phyloP scores from a whole-genome alignment of 2,888 invertebrate genomes.

The Aproaerema taeniolella region DNA sequence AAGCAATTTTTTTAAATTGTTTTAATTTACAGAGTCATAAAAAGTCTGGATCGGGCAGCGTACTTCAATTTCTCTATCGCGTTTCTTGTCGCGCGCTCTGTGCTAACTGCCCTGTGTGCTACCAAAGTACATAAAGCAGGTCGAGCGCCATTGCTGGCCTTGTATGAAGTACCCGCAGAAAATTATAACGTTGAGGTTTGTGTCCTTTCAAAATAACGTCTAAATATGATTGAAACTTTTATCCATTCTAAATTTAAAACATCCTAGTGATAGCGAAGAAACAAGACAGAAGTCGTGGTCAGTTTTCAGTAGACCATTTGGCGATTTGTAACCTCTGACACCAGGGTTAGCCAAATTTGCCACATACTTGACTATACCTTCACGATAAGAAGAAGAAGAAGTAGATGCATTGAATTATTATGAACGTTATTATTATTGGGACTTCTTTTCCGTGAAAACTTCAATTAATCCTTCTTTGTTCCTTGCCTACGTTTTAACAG shows the following conservation, averaged over 20 bases:
- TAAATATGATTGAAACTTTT: neutral
- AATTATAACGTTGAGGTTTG: constrained; percentile 1
- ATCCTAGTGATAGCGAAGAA: too few relatives aligned
- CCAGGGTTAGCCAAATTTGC: too few relatives aligned
- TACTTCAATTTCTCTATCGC: constrained; percentile 1
- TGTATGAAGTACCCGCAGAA: constrained; percentile 4
- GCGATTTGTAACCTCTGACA: too few relatives aligned
- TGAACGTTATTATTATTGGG: neutral
- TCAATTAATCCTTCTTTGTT: too few relatives aligned
- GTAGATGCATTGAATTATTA: neutral
- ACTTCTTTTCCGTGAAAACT: too few relatives aligned
- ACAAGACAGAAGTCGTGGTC: too few relatives aligned
- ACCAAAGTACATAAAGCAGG: neutral
- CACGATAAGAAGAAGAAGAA: too few relatives aligned
- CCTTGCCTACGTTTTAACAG: too few relatives aligned
- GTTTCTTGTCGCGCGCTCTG: neutral
- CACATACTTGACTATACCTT: too few relatives aligned
- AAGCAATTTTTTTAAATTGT: too few relatives aligned
- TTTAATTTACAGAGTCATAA: neutral
- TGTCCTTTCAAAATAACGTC: neutral
- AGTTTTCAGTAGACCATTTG: neutral
- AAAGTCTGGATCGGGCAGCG: neutral
- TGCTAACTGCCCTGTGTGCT: neutral
- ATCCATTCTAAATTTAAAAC: neutral
- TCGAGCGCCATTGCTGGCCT: neutral